Conservation (phyloP, 2,113 vertebrate species). For the Prionailurus bengalensis region DNA sequence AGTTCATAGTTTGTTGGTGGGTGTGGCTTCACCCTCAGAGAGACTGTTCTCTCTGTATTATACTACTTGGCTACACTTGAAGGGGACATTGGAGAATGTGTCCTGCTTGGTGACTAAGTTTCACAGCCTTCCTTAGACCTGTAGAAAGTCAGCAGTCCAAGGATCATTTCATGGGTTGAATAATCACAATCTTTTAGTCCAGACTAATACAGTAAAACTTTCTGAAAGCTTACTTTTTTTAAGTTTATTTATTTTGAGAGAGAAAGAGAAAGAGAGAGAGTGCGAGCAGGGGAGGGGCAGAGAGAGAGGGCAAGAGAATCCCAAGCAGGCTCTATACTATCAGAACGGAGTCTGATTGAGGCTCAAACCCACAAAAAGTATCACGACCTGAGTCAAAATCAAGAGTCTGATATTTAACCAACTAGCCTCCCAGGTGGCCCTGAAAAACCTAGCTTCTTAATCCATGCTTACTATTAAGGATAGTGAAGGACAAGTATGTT, state of each 20-base stretch:
- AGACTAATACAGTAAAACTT: not conserved
- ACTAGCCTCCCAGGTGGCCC: no score
- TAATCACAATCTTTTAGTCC: not conserved
- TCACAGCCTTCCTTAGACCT: not conserved
- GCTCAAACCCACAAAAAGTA: no score
- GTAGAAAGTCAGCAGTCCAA: not conserved
- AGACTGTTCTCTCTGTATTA: not conserved
- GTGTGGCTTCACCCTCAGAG: rapidly evolving
- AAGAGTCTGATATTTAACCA: no score
- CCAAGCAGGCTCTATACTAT: no score
- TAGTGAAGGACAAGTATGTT: not conserved
- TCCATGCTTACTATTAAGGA: not conserved
- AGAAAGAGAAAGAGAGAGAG: no score
- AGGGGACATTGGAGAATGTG: not conserved
- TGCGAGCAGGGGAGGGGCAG: no score
- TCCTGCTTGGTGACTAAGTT: not conserved
- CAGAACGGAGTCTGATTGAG: no score
- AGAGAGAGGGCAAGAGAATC: no score
- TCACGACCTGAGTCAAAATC: no score
- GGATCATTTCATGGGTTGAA: not conserved
- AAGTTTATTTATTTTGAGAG: no score
- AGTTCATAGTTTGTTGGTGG: not conserved
- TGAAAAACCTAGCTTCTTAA: no score
- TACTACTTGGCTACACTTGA: not conserved
- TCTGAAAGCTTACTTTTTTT: not conserved